phyloP scores from a whole-genome alignment of 1,140 invertebrate genomes.

The Piezodorus guildinii region DNA sequence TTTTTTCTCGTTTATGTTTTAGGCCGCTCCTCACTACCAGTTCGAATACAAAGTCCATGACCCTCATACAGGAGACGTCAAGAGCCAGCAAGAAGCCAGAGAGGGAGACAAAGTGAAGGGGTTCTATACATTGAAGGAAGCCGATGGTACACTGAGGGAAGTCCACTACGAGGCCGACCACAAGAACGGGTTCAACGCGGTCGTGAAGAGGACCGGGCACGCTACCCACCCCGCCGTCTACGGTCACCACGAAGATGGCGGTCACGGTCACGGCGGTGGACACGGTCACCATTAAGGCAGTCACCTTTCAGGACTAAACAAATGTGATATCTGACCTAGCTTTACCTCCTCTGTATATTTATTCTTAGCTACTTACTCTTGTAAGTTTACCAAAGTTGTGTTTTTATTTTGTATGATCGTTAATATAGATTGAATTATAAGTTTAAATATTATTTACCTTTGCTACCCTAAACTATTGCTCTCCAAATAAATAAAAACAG shows the following conservation, averaged over 20 bases:
- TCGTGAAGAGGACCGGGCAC: constrained; percentile 30
- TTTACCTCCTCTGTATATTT: too few relatives aligned
- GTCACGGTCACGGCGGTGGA: not conserved
- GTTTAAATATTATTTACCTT: too few relatives aligned
- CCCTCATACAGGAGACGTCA: constrained; percentile 45
- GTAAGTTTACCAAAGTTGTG: too few relatives aligned
- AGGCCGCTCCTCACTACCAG: constrained; percentile 30
- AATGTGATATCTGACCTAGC: too few relatives aligned
- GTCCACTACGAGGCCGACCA: constrained; percentile 39
- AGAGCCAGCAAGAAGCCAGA: constrained; percentile 43
- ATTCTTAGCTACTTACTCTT: too few relatives aligned
- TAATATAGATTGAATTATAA: too few relatives aligned
- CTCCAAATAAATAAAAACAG: too few relatives aligned
- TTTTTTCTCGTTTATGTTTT: not conserved
- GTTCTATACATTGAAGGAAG: constrained; percentile 39
- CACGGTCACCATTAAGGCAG: not conserved
- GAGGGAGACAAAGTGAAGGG: constrained; percentile 35
- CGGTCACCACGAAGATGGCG: constrained; percentile 29
- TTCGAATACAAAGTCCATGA: constrained; percentile 39
- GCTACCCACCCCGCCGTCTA: constrained; percentile 31
- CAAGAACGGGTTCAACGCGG: constrained; percentile 37
- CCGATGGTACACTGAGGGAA: constrained; percentile 39
- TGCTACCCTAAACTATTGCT: too few relatives aligned
- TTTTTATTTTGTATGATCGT: too few relatives aligned
- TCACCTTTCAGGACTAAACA: too few relatives aligned